Percentiles rank a stretch among this genome's conserved stretches.
Evolutionary conservation across 2,888 invertebrate species (phyloP).

Genomic region (Caenorhabditis sp.): DNA sequence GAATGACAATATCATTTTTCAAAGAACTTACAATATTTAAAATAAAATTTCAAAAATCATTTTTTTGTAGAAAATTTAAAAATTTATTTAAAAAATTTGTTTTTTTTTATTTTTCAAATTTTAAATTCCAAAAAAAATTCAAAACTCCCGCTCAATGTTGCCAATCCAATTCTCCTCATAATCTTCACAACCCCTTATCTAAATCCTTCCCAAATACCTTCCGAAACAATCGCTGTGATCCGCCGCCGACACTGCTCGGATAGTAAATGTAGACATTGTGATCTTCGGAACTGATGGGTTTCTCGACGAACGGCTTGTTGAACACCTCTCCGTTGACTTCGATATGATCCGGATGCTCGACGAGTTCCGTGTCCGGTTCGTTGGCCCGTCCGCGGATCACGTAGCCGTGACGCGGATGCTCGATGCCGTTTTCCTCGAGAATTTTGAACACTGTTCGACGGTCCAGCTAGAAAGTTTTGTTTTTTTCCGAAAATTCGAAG

Average conservation of each 20-base stretch:
- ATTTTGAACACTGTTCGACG: conserved; percentile 94
- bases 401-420: conserved; percentile 97
- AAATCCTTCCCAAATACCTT: conserved; percentile 87
- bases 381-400: conserved; percentile 89
- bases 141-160: neutral
- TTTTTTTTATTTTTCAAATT: neutral
- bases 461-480: conserved; percentile 85
- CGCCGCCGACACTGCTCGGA: conserved; percentile 97
- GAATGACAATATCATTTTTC: no score
- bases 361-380: conserved; percentile 70
- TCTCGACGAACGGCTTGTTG: conserved; percentile 95
- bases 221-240: conserved; percentile 96
- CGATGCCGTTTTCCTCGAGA: conserved; percentile 94
- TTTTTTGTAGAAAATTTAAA: no score
- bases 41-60: no score
- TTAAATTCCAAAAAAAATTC: neutral
- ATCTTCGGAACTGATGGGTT: conserved; percentile 99
- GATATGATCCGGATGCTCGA: conserved; percentile 79
- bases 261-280: conserved; percentile 99
- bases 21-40: no score
- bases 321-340: conserved; percentile 82
- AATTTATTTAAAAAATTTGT: neutral
- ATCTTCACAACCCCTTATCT: no score
- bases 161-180: neutral
- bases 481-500: no score